phyloP scores from a whole-genome alignment of 2,888 invertebrate species.

The Platycnemis pennipes region DNA sequence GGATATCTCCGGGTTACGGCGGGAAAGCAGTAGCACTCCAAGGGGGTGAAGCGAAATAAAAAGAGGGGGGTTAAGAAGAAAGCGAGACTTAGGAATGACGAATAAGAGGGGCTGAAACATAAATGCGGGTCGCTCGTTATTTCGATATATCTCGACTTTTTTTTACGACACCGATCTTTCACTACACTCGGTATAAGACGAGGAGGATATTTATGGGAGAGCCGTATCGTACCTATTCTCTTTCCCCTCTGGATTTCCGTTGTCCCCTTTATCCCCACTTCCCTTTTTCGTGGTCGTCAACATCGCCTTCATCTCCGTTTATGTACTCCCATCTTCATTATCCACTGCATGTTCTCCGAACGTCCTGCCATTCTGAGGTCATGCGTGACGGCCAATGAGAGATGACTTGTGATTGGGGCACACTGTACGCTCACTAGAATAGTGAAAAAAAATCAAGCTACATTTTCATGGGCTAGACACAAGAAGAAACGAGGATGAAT shows the following conservation, averaged over 20 bases:
- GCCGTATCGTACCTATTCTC: conserved; percentile 16
- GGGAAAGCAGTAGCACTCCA: neutral
- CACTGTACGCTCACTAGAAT: no score
- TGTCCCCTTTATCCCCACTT: neutral
- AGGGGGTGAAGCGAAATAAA: conserved; percentile 32
- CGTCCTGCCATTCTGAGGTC: no score
- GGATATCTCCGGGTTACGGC: conserved; percentile 62
- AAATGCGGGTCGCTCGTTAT: conserved; percentile 63
- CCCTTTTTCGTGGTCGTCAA: neutral
- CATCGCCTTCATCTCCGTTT: neutral
- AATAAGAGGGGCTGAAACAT: conserved; percentile 33
- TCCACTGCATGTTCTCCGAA: neutral
- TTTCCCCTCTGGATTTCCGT: neutral
- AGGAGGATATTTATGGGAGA: conserved; percentile 2
- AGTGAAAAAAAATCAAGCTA: no score
- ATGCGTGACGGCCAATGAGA: no score
- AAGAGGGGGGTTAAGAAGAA: neutral
- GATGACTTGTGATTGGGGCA: no score
- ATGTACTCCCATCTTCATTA: neutral
- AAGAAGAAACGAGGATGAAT: no score
- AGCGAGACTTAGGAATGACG: conserved; percentile 15
- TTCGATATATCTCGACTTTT: conserved; percentile 59
- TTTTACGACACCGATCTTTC: conserved; percentile 66
- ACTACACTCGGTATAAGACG: conserved; percentile 55
- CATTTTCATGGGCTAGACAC: no score